Evolutionary conservation across 2,888 invertebrate genomes (phyloP), one percentile per base, ranked within the genome.

Genomic region (Pogonocherus hispidulus): DNA sequence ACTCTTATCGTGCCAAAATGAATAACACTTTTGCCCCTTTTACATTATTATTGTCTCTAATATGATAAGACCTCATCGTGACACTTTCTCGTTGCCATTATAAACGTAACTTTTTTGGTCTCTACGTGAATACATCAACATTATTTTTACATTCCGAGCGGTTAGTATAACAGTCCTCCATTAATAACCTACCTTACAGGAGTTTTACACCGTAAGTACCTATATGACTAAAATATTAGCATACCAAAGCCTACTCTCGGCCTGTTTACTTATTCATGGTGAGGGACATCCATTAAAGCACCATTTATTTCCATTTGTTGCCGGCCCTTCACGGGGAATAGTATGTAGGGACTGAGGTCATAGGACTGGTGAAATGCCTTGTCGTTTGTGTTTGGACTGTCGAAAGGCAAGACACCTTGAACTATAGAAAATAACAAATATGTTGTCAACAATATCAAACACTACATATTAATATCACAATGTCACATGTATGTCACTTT

Each of bases 151-250:
- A 32, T 1, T 32, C 32, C 14, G 32, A 32, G 14, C 22, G 23
- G 49, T 51, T 23, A 22, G n/a, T 56, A 11, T 56, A 23, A 46
- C 46, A 46, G n/a, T 44, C 27, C 57, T n/a, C n/a, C n/a, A n/a
- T n/a, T n/a, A n/a, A n/a, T n/a, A n/a, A n/a, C n/a, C n/a, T n/a
- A n/a, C n/a, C n/a, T n/a, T n/a, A n/a, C n/a, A n/a, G n/a, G n/a
- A n/a, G 46, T 46, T 57, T 57, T 46, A 57, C 18, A 16, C 11
- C 27, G 46, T 57, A 57, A 57, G 44, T n/a, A n/a, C n/a, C n/a
- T 44, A 44, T 46, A 23, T 46, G 46, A 57, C 46, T 56, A 16
- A 46, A 46, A 46, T 23, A 57, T 57, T 57, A 22, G 57, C 57
- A 57, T 57, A 23, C 23, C 46, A 57, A 46, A 23, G 57, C 37